A percentile compares a stretch with the other conserved stretches of the same genome.
phyloP scores from a whole-genome alignment of 2,113 vertebrate genomes.

The Colossoma macropomum region DNA sequence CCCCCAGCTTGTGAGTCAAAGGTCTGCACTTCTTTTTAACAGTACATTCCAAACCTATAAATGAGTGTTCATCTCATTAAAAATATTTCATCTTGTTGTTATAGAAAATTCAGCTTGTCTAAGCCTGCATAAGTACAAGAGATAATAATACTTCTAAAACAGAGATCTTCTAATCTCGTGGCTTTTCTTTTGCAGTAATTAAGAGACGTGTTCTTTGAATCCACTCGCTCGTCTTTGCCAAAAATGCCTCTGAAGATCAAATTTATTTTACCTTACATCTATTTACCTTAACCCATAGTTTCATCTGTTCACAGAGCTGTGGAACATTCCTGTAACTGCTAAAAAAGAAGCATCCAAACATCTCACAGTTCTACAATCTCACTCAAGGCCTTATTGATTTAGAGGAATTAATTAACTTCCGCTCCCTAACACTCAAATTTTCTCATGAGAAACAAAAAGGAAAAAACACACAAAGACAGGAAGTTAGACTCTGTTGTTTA shows the following conservation, averaged over 20 bases:
- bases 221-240: not conserved
- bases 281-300: not conserved
- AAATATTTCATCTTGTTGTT: not conserved
- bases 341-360: slow-evolving; percentile 2
- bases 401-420: slow-evolving; percentile 16
- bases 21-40: not conserved
- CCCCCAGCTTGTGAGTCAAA: not conserved
- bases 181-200: not conserved
- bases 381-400: slow-evolving; percentile 30
- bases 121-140: not conserved
- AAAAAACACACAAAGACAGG: slow-evolving; percentile 26
- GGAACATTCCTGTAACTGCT: not conserved
- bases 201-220: not conserved
- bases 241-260: not conserved
- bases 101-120: not conserved
- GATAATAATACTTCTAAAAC: not conserved
- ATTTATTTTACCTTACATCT: no score
- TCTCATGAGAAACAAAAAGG: slow-evolving; percentile 9
- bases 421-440: not conserved
- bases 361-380: not conserved
- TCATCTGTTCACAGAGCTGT: not conserved
- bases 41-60: not conserved
- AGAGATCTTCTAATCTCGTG: not conserved
- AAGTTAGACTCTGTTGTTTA: slow-evolving; percentile 57
- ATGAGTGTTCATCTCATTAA: not conserved